A percentile compares a stretch with the other conserved stretches of the same genome.
These are phyloP conservation scores for Coelinius sp. DNA, from an alignment of 2,888 invertebrate species.

Conservation along the genomic window DNA sequence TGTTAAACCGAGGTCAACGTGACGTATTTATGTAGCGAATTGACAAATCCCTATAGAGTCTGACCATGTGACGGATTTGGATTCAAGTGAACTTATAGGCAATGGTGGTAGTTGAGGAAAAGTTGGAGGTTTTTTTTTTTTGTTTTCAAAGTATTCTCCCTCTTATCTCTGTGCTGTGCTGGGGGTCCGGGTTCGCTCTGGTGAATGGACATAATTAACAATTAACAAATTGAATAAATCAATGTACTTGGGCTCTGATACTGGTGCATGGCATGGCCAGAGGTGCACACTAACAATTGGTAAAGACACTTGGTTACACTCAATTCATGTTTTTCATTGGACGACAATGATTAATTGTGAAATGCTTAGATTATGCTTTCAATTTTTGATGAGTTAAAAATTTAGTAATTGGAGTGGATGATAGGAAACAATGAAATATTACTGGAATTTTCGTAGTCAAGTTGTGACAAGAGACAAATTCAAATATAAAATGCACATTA, in stretches of 20 bases:
- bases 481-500: background rate
- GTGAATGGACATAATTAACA: constrained; percentile 41
- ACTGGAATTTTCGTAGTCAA: background rate
- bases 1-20: constrained; percentile 5
- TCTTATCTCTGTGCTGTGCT: constrained; percentile 54
- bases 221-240: constrained; percentile 17
- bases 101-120: constrained; percentile 16
- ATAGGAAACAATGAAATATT: background rate
- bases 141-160: constrained; percentile 49
- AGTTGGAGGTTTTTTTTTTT: constrained; percentile 40
- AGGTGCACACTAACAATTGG: constrained; percentile 30
- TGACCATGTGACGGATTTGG: background rate
- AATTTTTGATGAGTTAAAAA: background rate
- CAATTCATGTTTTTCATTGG: background rate
- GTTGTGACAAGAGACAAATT: background rate
- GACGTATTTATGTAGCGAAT: background rate
- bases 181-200: constrained; percentile 57
- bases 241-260: constrained; percentile 8
- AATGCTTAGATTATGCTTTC: background rate
- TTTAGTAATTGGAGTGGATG: background rate
- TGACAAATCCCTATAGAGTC: background rate
- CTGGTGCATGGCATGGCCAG: constrained; percentile 29
- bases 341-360: background rate
- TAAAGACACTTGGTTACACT: constrained; percentile 4
- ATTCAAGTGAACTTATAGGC: background rate